Conservation (phyloP, 2,797 vertebrate species). For the Molothrus ater region DNA sequence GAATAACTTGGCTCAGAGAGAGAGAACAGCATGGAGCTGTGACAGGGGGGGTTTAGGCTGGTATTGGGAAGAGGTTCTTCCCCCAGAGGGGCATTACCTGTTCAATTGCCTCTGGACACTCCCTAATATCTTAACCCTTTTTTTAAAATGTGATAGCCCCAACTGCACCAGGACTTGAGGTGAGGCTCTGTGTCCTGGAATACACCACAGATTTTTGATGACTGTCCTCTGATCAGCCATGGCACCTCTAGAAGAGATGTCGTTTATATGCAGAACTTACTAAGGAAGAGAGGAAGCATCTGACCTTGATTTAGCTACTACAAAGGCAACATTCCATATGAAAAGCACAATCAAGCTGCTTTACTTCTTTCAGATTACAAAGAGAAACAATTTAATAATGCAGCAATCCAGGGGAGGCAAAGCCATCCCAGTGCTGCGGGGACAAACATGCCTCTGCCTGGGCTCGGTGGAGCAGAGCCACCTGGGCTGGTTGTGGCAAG, state of each 20-base stretch:
- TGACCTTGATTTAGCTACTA: neutral
- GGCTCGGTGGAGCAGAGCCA: neutral
- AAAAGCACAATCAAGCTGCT: neutral
- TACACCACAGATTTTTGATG: neutral
- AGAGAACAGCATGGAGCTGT: neutral
- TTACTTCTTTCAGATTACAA: neutral
- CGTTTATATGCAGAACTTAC: neutral
- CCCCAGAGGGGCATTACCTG: neutral
- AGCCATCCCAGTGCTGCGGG: neutral
- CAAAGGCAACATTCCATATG: neutral
- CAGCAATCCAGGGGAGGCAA: neutral
- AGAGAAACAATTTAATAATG: neutral
- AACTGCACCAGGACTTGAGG: neutral
- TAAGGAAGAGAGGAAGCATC: neutral
- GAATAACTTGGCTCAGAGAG: neutral
- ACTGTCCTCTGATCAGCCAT: neutral
- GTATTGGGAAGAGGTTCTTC: neutral
- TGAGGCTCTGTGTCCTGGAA: neutral
- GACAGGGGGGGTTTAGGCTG: neutral
- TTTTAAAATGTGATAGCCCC: no score
- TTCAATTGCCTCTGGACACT: neutral
- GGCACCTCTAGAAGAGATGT: neutral
- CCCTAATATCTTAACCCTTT: neutral
- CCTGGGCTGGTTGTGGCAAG: neutral
- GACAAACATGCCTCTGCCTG: neutral